Evolutionary conservation across 2,113 vertebrate species (phyloP), one percentile per base, ranked within the genome.

Genomic region (Scomber japonicus): DNA sequence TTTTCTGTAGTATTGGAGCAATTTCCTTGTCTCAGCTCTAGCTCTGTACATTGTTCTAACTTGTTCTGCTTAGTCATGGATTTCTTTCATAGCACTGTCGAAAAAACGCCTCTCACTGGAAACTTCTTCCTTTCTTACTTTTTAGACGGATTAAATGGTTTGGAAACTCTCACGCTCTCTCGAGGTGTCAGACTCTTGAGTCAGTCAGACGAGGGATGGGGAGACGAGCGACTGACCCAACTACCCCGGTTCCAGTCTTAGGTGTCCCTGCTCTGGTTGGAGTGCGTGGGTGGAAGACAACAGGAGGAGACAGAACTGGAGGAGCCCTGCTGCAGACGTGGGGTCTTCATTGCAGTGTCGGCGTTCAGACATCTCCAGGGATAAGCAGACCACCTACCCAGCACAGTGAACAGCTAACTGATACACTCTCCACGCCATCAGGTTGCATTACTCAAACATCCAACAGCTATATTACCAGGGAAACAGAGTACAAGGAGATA

Each of bases 341-440:
- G 87, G 84, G 85, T 62, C 85, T 91, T 83, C 93, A 93, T 21
- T 93, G 93, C 82, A 95, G 87, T n/a, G 76, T 95, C 13, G 95
- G 90, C 44, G 89, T 95, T 71, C 95, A 95, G 73, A 95, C 95
- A 1, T 95, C 95, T 16, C 94, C 94, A 0, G 90, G 84, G 64
- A 89, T 93, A 57, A 82, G 83, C 72, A 88, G 81, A 80, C 86
- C 82, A 69, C 84, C 89, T 27, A 69, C 79, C 11, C 64, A 82
- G 35, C 51, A 66, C 10, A 56, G 83, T 1, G 35, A 62, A 19
- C 64, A 81, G 70, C 76, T 85, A 71, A 69, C 73, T 19, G 90
- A 87, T 63, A 56, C 72, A 8, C 73, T 75, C 48, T 30, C 53
- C 15, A 68, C 60, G 11, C 82, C 55, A 31, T 84, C 90, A 67